phyloP scores from a whole-genome alignment of 2,113 vertebrate species.

The Ceyx melanurus region DNA sequence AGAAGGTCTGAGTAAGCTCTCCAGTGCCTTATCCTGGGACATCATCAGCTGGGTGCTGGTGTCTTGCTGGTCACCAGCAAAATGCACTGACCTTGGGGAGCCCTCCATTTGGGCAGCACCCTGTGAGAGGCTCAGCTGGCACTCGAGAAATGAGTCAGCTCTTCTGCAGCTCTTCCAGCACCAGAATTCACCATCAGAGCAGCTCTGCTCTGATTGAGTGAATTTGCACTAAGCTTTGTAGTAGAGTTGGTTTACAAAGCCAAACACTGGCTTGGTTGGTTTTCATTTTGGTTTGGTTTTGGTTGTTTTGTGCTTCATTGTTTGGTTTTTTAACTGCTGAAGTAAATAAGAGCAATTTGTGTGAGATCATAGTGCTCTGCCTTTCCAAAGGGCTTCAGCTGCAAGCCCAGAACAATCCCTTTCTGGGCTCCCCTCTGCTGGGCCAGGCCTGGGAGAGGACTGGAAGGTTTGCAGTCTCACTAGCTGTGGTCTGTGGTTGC shows the following conservation, averaged over 20 bases:
- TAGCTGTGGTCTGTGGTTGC: neutral
- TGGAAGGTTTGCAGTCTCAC: neutral
- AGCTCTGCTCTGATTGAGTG: constrained; percentile 9
- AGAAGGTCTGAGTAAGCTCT: neutral
- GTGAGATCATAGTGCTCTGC: constrained; percentile 34
- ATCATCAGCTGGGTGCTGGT: neutral
- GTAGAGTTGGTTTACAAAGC: constrained; percentile 46
- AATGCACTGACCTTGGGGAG: neutral
- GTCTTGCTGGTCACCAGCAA: neutral
- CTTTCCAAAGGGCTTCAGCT: constrained; percentile 55
- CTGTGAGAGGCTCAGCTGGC: neutral
- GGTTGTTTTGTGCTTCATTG: too few species aligned
- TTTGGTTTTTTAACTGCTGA: neutral
- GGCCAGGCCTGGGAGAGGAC: neutral
- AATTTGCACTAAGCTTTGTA: constrained; percentile 34
- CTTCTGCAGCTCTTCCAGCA: neutral
- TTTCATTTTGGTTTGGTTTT: neutral
- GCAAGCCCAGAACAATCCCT: constrained; percentile 12
- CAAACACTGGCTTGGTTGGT: neutral
- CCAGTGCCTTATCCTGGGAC: neutral
- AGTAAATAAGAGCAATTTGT: constrained; percentile 45
- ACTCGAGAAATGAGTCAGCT: neutral
- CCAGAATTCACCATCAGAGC: neutral
- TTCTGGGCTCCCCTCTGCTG: neutral
- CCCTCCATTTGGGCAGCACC: neutral